These are phyloP conservation scores for Phalacrocorax aristotelis DNA, from an alignment of 2,113 vertebrate species.

Conservation along the genomic window DNA sequence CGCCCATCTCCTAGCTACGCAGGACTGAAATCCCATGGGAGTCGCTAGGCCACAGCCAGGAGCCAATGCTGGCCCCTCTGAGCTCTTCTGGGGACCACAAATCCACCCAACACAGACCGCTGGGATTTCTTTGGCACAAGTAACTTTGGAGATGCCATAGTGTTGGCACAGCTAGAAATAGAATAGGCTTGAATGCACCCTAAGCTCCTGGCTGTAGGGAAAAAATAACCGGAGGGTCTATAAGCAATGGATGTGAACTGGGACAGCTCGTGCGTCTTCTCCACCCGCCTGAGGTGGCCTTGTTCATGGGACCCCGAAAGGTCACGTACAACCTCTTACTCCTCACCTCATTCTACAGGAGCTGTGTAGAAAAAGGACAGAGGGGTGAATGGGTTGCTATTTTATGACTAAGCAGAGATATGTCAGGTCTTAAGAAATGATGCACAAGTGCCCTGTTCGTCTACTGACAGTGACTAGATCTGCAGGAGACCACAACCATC, in stretches of 20 bases:
- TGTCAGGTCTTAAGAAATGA: not conserved
- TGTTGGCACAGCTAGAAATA: not conserved
- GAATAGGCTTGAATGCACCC: not conserved
- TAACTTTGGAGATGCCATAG: not conserved
- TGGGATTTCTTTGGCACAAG: not conserved
- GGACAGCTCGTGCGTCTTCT: not conserved
- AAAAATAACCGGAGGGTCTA: not conserved
- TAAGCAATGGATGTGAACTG: not conserved
- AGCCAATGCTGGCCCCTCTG: not conserved
- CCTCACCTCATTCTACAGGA: not conserved
- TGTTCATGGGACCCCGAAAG: not conserved
- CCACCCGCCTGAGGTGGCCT: not conserved
- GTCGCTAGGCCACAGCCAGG: not conserved
- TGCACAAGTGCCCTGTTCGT: not conserved
- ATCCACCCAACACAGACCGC: not conserved
- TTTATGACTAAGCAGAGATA: not conserved
- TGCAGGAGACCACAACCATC: not conserved
- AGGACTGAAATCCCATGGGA: not conserved
- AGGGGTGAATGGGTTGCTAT: not conserved
- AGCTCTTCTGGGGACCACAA: not conserved
- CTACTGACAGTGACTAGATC: not conserved
- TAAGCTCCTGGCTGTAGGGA: not conserved
- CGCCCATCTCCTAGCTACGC: accelerated
- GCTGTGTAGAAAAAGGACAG: not conserved
- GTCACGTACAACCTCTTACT: not conserved